A percentile compares a stretch with the other conserved stretches of the same genome.
These are phyloP conservation scores for Pagetopsis macropterus DNA, from an alignment of 2,797 vertebrate genomes.

Conservation along the genomic window DNA sequence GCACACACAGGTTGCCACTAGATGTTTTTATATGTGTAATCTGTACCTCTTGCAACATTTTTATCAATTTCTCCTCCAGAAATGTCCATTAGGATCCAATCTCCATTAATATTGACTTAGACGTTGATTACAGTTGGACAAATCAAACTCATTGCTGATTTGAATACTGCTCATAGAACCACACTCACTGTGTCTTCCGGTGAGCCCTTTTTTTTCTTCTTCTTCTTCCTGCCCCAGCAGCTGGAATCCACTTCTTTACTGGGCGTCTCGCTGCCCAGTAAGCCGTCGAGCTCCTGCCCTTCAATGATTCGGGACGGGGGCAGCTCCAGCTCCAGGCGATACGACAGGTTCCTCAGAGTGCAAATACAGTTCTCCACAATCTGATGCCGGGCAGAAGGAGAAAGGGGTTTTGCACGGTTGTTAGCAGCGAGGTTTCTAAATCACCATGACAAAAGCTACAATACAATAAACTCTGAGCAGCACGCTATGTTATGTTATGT, in stretches of 20 bases:
- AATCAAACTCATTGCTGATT: background rate
- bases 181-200: slow-evolving; percentile 91
- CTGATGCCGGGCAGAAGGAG: slow-evolving; percentile 73
- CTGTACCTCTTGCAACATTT: no score
- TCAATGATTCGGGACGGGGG: slow-evolving; percentile 89
- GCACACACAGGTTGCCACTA: background rate
- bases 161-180: background rate
- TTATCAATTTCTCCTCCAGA: no score
- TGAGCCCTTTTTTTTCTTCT: slow-evolving; percentile 91
- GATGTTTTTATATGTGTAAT: background rate
- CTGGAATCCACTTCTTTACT: slow-evolving; percentile 93
- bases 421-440: slow-evolving; percentile 22
- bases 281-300: slow-evolving; percentile 90
- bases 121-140: background rate
- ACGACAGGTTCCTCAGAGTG: slow-evolving; percentile 96
- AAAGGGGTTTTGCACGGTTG: slow-evolving; percentile 10
- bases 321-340: slow-evolving; percentile 95
- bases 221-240: slow-evolving; percentile 98
- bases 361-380: slow-evolving; percentile 99
- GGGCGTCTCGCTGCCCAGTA: slow-evolving; percentile 90
- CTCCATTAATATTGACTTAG: background rate
- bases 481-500: background rate
- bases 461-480: slow-evolving; percentile 31
- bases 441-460: slow-evolving; percentile 47
- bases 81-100: no score